A percentile compares a stretch with the other conserved stretches of the same genome.
Conservation (phyloP, 2,797 vertebrate genomes). For the Hapalemur alaotrensis region DNA sequence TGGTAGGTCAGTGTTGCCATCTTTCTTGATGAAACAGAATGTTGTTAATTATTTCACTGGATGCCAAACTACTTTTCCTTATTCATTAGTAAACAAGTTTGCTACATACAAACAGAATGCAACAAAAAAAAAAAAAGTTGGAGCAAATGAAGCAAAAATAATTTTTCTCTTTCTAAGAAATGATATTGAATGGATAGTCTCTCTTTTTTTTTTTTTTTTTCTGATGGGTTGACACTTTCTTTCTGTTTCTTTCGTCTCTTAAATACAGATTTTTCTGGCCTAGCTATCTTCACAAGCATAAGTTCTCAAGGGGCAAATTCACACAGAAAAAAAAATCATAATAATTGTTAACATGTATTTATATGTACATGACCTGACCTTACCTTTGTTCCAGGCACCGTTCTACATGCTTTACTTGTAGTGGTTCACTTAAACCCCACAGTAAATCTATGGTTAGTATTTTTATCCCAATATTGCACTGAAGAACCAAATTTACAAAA, state of each 20-base stretch:
- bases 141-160: background rate
- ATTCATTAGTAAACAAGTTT: background rate
- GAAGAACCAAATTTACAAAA: background rate
- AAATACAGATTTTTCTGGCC: background rate
- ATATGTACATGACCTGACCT: too few species aligned
- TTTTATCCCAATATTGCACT: background rate
- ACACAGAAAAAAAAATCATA: background rate
- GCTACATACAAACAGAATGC: background rate
- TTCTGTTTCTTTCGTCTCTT: background rate
- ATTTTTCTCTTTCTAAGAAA: background rate
- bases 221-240: background rate
- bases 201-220: background rate
- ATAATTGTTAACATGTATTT: background rate
- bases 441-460: background rate
- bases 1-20: background rate
- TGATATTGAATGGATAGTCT: background rate
- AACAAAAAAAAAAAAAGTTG: background rate
- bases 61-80: background rate
- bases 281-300: background rate
- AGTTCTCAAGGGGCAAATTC: background rate
- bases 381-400: background rate
- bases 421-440: background rate
- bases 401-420: background rate
- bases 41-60: background rate
- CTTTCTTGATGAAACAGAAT: background rate